These are phyloP conservation scores for Rhinella marina DNA, from an alignment of 2,797 vertebrate genomes.

Conservation along the genomic window DNA sequence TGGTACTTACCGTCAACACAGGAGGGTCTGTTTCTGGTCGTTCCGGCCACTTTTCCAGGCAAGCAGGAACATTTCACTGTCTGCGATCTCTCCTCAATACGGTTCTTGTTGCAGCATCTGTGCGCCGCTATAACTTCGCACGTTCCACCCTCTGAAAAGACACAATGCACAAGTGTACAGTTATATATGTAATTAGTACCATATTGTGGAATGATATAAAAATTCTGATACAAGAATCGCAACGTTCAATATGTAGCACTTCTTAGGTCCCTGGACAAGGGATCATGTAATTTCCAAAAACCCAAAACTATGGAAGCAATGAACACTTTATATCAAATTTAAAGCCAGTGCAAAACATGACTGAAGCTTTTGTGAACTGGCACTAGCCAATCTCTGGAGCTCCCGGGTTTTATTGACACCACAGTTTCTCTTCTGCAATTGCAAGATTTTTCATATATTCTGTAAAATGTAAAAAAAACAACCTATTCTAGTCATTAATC, in stretches of 20 bases:
- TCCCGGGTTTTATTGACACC: not conserved
- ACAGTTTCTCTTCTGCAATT: no score
- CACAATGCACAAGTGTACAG: constrained; percentile 68
- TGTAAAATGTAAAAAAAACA: not conserved
- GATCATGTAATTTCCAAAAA: not conserved
- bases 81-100: constrained; percentile 97
- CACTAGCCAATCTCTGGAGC: not conserved
- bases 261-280: not conserved
- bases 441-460: not conserved
- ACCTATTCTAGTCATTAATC: not conserved
- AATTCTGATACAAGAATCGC: not conserved
- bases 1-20: constrained; percentile 92
- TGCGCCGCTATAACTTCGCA: constrained; percentile 99
- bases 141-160: constrained; percentile 92
- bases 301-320: not conserved
- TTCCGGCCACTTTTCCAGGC: constrained; percentile 96
- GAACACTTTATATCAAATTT: not conserved
- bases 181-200: not conserved
- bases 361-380: not conserved
- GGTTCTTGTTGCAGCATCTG: constrained; percentile 99
- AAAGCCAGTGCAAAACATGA: not conserved
- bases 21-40: constrained; percentile 94
- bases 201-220: not conserved
- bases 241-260: not conserved
- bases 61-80: constrained; percentile 99